Evolutionary conservation across 2,888 invertebrate genomes (phyloP), one percentile per base, ranked within the genome.

Genomic region (Acrobasis suavella): DNA sequence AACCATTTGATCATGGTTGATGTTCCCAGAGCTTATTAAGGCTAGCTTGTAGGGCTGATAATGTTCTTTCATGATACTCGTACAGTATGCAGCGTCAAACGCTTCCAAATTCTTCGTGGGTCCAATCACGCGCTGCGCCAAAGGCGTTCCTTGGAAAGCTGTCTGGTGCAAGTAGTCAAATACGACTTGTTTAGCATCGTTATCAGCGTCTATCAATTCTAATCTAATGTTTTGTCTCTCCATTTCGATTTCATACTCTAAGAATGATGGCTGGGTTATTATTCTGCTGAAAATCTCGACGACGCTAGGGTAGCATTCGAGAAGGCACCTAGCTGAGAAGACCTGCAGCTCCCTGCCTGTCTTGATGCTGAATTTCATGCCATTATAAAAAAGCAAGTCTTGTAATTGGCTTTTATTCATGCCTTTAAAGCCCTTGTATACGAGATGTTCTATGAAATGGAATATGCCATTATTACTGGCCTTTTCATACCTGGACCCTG

Each of bases 261-360:
- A 66, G 77, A 94, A 92, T 77, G 94, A 93, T 68, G 94, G 87
- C 16, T 98, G 98, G 80, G 97, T 97, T 22, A 99, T 94, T 78
- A 99, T 99, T 78, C 99, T 99, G 1, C 97, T 94, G 62, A 99
- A 93, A 72, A 99, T 97, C 81, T 99, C 98, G 22, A 99, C 93
- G 6, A 98, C 97, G 78, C 96, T 95, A 0, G 96, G 95, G 0
- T 98, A 94, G 89, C 99, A 98, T 79, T 96, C 95, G 2, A 95
- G 93, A 66, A 99, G 93, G 80, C 98, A 98, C 86, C 98, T 97
- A 15, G 98, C 98, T 82, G 98, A 99, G 88, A 97, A 99, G 0
- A 97, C 97, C 12, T 98, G 97, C 87, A 99, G 97, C 87, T 99
- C 99, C 63, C 99, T 94, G 52, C 97, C 97, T 2, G 99, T 99